Evolutionary conservation across 1,140 invertebrate genomes (phyloP).

Genomic region (Drosophila littoralis): DNA sequence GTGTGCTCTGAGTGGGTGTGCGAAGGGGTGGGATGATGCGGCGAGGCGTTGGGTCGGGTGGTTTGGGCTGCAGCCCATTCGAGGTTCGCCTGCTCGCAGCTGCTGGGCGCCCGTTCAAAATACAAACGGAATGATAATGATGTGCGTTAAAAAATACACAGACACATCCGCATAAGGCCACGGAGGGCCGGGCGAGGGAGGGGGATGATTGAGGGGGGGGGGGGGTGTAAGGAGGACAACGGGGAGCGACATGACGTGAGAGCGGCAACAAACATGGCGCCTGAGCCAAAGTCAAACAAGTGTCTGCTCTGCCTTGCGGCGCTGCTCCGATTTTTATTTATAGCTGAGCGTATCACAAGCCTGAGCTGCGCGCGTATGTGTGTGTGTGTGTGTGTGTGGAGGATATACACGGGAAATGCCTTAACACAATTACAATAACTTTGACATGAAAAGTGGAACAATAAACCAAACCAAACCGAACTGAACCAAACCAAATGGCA

Average conservation of each 20-base stretch:
- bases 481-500: conserved; percentile 41
- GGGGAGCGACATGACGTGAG: conserved; percentile 10
- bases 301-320: conserved; percentile 35
- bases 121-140: conserved; percentile 83
- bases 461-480: conserved; percentile 73
- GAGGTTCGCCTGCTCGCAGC: conserved; percentile 37
- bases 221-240: background rate
- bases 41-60: conserved; percentile 1
- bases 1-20: conserved; percentile 22
- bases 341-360: conserved; percentile 37
- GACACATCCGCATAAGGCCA: conserved; percentile 23
- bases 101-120: conserved; percentile 77
- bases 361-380: conserved; percentile 6
- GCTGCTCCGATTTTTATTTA: conserved; percentile 67
- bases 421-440: conserved; percentile 82
- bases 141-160: conserved; percentile 73
- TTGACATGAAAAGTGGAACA: conserved; percentile 83
- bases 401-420: conserved; percentile 80
- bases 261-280: conserved; percentile 47
- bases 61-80: conserved; percentile 28
- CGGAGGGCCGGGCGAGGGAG: conserved; percentile 13
- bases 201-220: background rate
- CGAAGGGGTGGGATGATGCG: conserved; percentile 7
- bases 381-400: conserved; percentile 34
- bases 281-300: conserved; percentile 73